Conservation (phyloP, 2,113 vertebrate genomes). For the Cynoglossus semilaevis region DNA sequence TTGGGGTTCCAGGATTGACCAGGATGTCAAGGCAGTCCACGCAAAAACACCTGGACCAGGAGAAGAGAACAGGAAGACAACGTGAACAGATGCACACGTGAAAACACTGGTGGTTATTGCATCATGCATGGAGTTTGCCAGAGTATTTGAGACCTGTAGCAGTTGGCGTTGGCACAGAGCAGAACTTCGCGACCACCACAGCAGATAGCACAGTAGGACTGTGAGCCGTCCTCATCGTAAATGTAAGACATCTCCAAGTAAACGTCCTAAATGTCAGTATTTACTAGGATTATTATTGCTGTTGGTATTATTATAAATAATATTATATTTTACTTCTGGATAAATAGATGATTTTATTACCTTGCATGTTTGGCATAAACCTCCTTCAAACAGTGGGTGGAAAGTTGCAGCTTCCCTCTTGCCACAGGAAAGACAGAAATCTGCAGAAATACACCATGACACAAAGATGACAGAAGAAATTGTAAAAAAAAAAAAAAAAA, state of each 20-base stretch:
- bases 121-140: not conserved
- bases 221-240: conserved; percentile 95
- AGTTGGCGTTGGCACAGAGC: conserved; percentile 89
- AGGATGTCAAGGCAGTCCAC: conserved; percentile 93
- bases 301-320: not conserved
- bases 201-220: conserved; percentile 94
- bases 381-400: conserved; percentile 94
- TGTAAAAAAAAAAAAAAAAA: not conserved
- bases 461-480: not conserved
- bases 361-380: conserved; percentile 89
- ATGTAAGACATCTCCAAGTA: conserved; percentile 96
- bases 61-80: not conserved
- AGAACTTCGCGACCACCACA: conserved; percentile 90
- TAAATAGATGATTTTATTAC: conserved; percentile 43
- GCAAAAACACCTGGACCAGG: conserved; percentile 93
- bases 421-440: conserved; percentile 91
- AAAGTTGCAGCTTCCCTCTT: conserved; percentile 83
- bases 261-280: conserved; percentile 78
- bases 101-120: not conserved
- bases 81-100: not conserved
- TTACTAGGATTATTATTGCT: not conserved
- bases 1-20: conserved; percentile 82
- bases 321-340: too few relatives aligned
- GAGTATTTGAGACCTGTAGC: conserved; percentile 85
- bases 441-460: conserved; percentile 67